Base-by-base conservation (phyloP, 2,113 vertebrate genomes). In the Mastomys coucha region DNA sequence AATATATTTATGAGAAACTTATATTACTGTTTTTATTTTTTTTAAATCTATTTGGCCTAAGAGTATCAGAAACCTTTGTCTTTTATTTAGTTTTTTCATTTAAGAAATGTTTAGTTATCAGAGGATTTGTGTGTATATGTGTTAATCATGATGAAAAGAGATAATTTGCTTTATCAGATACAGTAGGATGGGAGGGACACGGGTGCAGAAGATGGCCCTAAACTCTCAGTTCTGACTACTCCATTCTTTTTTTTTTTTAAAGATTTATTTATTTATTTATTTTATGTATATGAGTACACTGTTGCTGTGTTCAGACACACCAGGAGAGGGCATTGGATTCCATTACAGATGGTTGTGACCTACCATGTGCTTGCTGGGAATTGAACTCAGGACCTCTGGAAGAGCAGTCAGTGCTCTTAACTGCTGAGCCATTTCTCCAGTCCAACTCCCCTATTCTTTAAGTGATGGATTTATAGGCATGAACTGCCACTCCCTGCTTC, bases 1-100 rank as follows among this genome's bases (percentile, higher is more conserved):
- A 97, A 97, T 98, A 98, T 97, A 97, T 95, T 95, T 97, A 94
- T 96, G 77, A 92, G 76, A 91, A 89, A 80, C 36, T 89, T 89
- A n/a, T 73, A 28, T 75, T 12, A 96, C 6, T 33, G 56, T 16
- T 91, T 95, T 28, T 31, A 28, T 93, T 82, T 97, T n/a, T 90
- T 26, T 7, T 58, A 89, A 53, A 82, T 82, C 2, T 95, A 36
- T 94, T 86, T 94, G 12, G 6, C 42, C 42, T 45, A 70, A 82
- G 42, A 73, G 5, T 91, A 28, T 91, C 56, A 91, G 89, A 92
- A 96, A 87, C 36, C 33, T 45, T 20, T 78, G 9, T 75, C 12
- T 10, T 16, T 20, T 84, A 45, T 45, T 45, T 45, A 45, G 45
- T 45, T 45, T 45, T 45, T 45, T 45, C 45, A 45, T 45, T 45